These are phyloP conservation scores for Caenorhabditis zanzibari DNA, from an alignment of 2,888 invertebrate species.

Conservation along the genomic window DNA sequence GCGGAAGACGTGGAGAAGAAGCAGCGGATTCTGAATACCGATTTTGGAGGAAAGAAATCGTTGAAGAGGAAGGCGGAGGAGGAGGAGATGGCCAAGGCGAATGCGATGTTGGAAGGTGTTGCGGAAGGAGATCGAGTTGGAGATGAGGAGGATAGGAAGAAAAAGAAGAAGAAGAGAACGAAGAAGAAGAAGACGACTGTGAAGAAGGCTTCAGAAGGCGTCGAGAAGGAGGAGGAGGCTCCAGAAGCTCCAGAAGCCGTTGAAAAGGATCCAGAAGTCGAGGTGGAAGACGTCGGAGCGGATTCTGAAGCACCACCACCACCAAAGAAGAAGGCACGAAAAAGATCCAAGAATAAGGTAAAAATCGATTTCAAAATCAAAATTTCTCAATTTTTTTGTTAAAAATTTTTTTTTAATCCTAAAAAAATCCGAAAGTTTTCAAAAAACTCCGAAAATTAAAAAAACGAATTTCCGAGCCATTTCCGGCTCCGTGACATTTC, in stretches of 20 bases:
- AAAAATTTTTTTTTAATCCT: too few relatives aligned
- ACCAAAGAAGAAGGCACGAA: conserved; percentile 45
- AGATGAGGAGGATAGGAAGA: conserved; percentile 36
- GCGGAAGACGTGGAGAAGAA: conserved; percentile 89
- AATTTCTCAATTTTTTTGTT: too few relatives aligned
- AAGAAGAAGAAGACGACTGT: conserved; percentile 51
- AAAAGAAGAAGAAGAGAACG: conserved; percentile 65
- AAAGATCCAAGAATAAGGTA: conserved; percentile 55
- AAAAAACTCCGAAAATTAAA: background rate
- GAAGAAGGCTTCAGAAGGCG: background rate
- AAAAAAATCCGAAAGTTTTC: too few relatives aligned
- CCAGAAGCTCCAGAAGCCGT: too few relatives aligned
- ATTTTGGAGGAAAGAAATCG: conserved; percentile 70
- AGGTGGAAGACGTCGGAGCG: background rate
- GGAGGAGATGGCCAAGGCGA: conserved; percentile 55
- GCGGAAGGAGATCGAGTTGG: background rate
- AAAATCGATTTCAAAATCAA: too few relatives aligned
- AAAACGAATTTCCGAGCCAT: too few relatives aligned
- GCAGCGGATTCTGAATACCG: conserved; percentile 87
- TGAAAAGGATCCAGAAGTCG: conserved; percentile 7
- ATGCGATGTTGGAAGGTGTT: conserved; percentile 12
- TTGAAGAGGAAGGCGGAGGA: conserved; percentile 62
- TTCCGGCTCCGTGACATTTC: too few relatives aligned
- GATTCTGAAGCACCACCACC: too few relatives aligned
- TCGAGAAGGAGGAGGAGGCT: background rate